phyloP scores from a whole-genome alignment of 2,888 invertebrate genomes.

The Macropis europaea region DNA sequence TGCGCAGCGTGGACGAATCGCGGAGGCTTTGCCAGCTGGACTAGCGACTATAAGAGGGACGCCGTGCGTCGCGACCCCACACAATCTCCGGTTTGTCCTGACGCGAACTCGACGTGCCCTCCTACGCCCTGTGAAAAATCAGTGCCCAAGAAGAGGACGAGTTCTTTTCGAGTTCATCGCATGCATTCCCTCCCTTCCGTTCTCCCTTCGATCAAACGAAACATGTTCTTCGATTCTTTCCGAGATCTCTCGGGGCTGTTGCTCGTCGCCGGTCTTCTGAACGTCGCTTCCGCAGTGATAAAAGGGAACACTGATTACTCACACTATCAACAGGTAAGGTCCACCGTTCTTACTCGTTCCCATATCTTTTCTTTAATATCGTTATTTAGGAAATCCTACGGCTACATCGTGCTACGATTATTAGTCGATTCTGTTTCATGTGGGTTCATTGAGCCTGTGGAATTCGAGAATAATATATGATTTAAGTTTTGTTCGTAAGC shows the following conservation, averaged over 20 bases:
- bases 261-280: conserved; percentile 11
- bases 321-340: conserved; percentile 67
- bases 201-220: neutral
- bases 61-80: conserved; percentile 69
- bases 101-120: conserved; percentile 33
- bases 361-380: neutral
- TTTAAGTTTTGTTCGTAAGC: too few species aligned
- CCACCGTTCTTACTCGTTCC: neutral
- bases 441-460: too few species aligned
- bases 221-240: conserved; percentile 10
- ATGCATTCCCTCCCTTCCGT: neutral
- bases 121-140: neutral
- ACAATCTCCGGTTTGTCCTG: conserved; percentile 61
- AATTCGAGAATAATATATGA: too few species aligned
- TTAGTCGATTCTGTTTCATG: too few species aligned
- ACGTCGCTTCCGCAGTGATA: conserved; percentile 13
- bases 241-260: neutral
- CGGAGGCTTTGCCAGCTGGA: conserved; percentile 57
- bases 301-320: conserved; percentile 40
- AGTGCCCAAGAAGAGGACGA: neutral
- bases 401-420: too few species aligned
- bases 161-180: neutral
- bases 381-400: too few species aligned
- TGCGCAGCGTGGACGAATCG: conserved; percentile 63
- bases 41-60: conserved; percentile 69